Percentiles rank a stretch among this genome's conserved stretches.
phyloP scores from a whole-genome alignment of 2,113 vertebrate genomes.

The Pseudorhombus dupliciocellatus region DNA sequence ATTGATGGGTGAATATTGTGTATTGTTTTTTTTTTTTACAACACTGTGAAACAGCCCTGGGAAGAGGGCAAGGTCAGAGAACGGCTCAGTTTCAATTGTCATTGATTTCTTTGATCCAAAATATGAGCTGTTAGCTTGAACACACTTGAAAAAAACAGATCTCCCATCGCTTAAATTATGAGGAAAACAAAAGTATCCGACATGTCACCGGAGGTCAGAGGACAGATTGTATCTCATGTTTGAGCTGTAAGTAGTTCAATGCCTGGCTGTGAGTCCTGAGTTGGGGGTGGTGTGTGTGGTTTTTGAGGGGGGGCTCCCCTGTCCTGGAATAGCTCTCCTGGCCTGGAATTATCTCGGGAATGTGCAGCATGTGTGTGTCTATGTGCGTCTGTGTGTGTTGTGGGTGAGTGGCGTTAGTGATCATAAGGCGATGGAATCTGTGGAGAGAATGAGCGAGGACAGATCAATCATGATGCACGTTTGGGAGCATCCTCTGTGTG shows the following conservation, averaged over 20 bases:
- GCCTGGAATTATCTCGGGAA: conserved; percentile 76
- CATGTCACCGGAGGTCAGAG: conserved; percentile 15
- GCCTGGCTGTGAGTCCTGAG: conserved; percentile 41
- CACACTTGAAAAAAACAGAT: background rate
- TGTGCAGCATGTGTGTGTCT: conserved; percentile 52
- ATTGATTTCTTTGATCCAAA: background rate
- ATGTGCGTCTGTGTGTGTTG: conserved; percentile 32
- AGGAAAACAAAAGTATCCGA: background rate
- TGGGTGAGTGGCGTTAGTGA: conserved; percentile 30
- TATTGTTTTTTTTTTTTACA: background rate
- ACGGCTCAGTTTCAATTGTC: background rate
- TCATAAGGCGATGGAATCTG: conserved; percentile 62
- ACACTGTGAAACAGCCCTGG: background rate
- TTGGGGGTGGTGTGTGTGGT: conserved; percentile 16
- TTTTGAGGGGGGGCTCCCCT: conserved; percentile 19
- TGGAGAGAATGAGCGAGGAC: conserved; percentile 46
- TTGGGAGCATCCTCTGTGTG: conserved; percentile 63
- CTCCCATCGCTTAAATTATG: background rate
- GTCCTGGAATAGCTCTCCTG: conserved; percentile 80
- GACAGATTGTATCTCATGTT: conserved; percentile 14
- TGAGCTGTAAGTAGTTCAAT: conserved; percentile 21
- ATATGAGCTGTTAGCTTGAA: background rate
- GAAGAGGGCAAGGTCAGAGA: too few relatives aligned
- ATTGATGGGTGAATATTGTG: too few relatives aligned
- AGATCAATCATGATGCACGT: conserved; percentile 67